Evolutionary conservation across 1,140 invertebrate species (phyloP), one percentile per base, ranked within the genome.

Genomic region (Phthorimaea operculella): DNA sequence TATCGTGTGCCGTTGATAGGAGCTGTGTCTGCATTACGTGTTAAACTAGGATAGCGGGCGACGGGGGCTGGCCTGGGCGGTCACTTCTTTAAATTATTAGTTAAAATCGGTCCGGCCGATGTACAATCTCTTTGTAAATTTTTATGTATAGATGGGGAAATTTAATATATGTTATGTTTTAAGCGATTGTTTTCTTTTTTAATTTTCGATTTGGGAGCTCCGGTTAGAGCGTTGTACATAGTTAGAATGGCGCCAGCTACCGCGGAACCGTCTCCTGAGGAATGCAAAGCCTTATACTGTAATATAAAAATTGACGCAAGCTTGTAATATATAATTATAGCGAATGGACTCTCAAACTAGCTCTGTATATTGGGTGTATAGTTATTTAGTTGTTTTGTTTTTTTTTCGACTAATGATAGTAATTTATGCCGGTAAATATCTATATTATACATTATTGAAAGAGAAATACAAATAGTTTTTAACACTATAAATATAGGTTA

Each of bases 311-410:
- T 71, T 67, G 72, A 78, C 64, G 70, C 72, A 70, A 72, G 71
- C 74, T 73, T 83, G 80, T 83, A 83, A 59, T 70, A 81, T 84
- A 81, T 82, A 79, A 72, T 62, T 63, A 68, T 83, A 82, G 71
- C 67, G 70, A 66, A 74, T 67, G 74, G 68, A 76, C 70, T 76
- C 71, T 72, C 67, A 72, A 69, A 70, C 59, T 75, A 82, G 76
- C 63, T 80, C 67, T 83, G 81, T 84, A 84, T 81, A 84, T 80
- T 84, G 78, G 81, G 79, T 84, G 81, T 83, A 84, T 79, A 83
- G 79, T 79, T 80, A 79, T 72, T 76, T 77, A 72, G 61, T 70
- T 78, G 54, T 70, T 68, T 74, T 79, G 62, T 72, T 75, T 74
- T 74, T 80, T 68, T 82, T 80, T 77, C 66, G 66, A 79, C 64